phyloP scores from a whole-genome alignment of 2,113 vertebrate species.

The Rhynchomys soricoides region DNA sequence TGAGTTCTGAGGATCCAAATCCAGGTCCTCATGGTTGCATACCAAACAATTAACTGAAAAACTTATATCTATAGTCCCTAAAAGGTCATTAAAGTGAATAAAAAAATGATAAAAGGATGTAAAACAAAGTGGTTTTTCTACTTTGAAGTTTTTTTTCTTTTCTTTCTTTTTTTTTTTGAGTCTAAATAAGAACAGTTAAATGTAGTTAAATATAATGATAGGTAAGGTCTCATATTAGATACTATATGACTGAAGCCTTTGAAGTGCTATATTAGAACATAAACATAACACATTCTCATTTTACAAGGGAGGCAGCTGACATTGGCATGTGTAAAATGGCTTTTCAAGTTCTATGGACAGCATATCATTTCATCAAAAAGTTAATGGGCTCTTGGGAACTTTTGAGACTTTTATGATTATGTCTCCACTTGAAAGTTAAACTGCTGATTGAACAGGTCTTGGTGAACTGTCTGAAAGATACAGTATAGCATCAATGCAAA shows the following conservation, averaged over 20 bases:
- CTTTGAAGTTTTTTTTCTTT: background rate
- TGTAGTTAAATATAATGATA: background rate
- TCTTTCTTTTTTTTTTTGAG: background rate
- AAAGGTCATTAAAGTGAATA: background rate
- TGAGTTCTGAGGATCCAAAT: background rate
- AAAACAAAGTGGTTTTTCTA: background rate
- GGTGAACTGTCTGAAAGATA: background rate
- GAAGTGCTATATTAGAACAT: background rate
- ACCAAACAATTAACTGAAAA: background rate
- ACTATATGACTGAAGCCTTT: background rate
- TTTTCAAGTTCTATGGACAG: background rate
- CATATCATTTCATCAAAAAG: constrained; percentile 14
- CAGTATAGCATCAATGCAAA: background rate
- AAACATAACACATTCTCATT: constrained; percentile 33
- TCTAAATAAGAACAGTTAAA: background rate
- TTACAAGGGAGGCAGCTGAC: background rate
- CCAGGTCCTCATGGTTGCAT: background rate
- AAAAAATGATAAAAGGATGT: background rate
- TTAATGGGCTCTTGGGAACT: background rate
- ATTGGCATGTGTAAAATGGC: background rate
- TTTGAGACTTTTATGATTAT: background rate
- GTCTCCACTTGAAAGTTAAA: background rate
- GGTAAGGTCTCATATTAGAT: background rate
- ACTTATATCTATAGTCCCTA: background rate
- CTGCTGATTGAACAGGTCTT: background rate